A percentile compares a stretch with the other conserved stretches of the same genome.
Conservation (phyloP, 2,888 invertebrate species). For the Ennomos fuscantarius region DNA sequence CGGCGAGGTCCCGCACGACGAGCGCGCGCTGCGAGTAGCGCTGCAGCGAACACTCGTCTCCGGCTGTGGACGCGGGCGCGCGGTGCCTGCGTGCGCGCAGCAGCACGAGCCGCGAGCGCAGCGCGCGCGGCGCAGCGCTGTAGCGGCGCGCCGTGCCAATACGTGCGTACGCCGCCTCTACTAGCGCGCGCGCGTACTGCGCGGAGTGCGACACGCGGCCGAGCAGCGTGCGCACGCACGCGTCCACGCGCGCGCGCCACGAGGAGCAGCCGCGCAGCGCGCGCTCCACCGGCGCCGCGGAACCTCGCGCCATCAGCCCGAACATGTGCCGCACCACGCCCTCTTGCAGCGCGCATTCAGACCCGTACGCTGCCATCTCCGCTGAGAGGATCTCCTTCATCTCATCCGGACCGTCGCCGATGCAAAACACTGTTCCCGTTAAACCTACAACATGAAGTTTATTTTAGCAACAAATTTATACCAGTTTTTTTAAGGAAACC, state of each 20-base stretch:
- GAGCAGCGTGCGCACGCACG: conserved; percentile 49
- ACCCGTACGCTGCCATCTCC: conserved; percentile 35
- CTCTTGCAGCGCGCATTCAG: conserved; percentile 45
- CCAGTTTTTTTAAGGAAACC: too few species aligned
- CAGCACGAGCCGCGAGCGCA: too few species aligned
- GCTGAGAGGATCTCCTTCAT: conserved; percentile 37
- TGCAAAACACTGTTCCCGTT: conserved; percentile 54
- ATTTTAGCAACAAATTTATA: too few species aligned
- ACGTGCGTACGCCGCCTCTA: too few species aligned
- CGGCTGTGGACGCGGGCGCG: too few species aligned
- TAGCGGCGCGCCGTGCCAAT: too few species aligned
- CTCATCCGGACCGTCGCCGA: conserved; percentile 51
- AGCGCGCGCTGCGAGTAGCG: conserved; percentile 48
- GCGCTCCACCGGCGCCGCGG: conserved; percentile 30
- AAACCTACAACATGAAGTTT: conserved; percentile 42
- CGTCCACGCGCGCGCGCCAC: conserved; percentile 50
- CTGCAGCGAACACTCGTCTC: conserved; percentile 26
- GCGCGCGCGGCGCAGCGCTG: too few species aligned
- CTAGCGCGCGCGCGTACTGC: too few species aligned
- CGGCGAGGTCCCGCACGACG: conserved; percentile 44
- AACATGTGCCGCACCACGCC: conserved; percentile 46
- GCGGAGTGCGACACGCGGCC: conserved; percentile 56
- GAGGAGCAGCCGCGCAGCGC: conserved; percentile 28
- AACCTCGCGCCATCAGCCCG: conserved; percentile 34
- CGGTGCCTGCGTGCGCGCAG: too few species aligned